Percentiles rank a stretch among this genome's conserved stretches.
These are phyloP conservation scores for Scytalopus superciliaris DNA, from an alignment of 2,113 vertebrate genomes.

Conservation along the genomic window DNA sequence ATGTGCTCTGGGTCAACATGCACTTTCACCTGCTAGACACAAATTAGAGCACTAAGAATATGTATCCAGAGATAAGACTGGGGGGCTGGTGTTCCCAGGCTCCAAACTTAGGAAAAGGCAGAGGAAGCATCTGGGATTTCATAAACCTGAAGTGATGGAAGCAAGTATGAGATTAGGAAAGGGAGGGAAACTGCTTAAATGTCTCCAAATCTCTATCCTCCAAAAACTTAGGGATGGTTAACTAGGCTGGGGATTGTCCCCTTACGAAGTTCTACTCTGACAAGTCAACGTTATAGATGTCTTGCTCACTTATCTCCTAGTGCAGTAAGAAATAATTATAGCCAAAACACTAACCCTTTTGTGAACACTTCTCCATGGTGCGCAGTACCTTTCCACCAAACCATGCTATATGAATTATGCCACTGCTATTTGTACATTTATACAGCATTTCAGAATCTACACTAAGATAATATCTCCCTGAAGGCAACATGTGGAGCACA, in stretches of 20 bases:
- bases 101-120: not conserved
- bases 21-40: not conserved
- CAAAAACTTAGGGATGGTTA: not conserved
- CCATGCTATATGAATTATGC: not conserved
- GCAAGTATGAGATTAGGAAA: not conserved
- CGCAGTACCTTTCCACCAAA: not conserved
- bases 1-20: not conserved
- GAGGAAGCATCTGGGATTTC: not conserved
- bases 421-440: not conserved
- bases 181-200: not conserved
- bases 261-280: not conserved
- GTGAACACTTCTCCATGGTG: not conserved
- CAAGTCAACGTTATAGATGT: not conserved
- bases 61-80: not conserved
- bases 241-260: not conserved
- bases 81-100: not conserved
- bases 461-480: not conserved
- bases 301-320: not conserved
- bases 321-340: not conserved
- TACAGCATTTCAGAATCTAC: not conserved
- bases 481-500: not conserved
- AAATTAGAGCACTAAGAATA: not conserved
- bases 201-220: not conserved
- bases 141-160: not conserved
- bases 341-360: rapidly evolving